phyloP scores from a whole-genome alignment of 2,113 vertebrate species.

The Oryzias melastigma region DNA sequence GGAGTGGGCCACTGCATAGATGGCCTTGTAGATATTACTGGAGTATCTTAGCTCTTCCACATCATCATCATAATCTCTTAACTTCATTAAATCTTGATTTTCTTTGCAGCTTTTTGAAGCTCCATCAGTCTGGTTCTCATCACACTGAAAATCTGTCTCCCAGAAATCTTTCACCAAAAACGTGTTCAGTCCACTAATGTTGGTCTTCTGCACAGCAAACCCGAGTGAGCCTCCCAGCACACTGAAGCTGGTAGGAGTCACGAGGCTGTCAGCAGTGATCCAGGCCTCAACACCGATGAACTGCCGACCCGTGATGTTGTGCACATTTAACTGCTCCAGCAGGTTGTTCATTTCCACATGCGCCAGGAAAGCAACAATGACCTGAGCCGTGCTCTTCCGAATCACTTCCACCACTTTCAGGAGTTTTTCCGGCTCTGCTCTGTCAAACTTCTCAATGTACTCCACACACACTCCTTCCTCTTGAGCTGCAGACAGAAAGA shows the following conservation, averaged over 20 bases:
- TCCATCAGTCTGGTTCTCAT: not conserved
- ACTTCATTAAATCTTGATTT: slow-evolving; percentile 43
- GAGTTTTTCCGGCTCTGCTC: slow-evolving; percentile 63
- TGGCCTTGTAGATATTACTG: slow-evolving; percentile 72
- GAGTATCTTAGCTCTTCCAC: slow-evolving; percentile 69
- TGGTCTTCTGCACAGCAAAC: slow-evolving; percentile 68
- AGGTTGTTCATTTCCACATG: slow-evolving; percentile 73
- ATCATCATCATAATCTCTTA: slow-evolving; percentile 62
- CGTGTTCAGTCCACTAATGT: slow-evolving; percentile 61
- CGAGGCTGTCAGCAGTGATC: slow-evolving; percentile 70
- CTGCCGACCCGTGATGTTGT: slow-evolving; percentile 73
- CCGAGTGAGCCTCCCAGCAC: slow-evolving; percentile 71
- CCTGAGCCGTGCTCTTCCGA: slow-evolving; percentile 59
- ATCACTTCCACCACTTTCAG: slow-evolving; percentile 70
- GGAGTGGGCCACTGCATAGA: slow-evolving; percentile 72
- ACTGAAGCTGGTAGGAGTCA: slow-evolving; percentile 64
- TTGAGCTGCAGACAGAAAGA: slow-evolving; percentile 65
- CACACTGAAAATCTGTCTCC: slow-evolving; percentile 54
- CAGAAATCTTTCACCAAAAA: slow-evolving; percentile 68
- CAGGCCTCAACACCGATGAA: slow-evolving; percentile 76
- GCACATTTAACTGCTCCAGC: slow-evolving; percentile 62
- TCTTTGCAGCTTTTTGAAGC: slow-evolving; percentile 39
- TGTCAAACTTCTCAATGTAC: slow-evolving; percentile 68
- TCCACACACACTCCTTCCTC: slow-evolving; percentile 75
- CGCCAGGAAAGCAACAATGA: slow-evolving; percentile 72